Base-by-base conservation (phyloP, 2,888 invertebrate genomes). In the Brenthis daphne region DNA sequence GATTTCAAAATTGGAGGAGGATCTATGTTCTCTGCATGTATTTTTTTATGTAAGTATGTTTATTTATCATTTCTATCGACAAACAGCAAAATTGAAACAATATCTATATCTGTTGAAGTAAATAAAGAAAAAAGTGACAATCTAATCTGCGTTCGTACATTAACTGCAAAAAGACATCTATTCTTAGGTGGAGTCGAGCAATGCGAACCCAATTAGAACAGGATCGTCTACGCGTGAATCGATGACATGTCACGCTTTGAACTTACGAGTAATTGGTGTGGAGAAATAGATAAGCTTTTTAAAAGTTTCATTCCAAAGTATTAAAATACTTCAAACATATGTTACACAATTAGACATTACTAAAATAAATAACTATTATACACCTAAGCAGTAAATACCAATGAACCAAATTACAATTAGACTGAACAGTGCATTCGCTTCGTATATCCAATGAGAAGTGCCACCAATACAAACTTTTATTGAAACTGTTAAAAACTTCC, bases 141-240 rank as follows among this genome's bases (percentile, higher is more conserved):
- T 24, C 51, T 33, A 61, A 61, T 61, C 58, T 58, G 47, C 53
- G 56, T 43, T 29, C 53, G 60, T 60, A 54, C 55, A 47, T 51
- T 54, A 50, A 64, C 65, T 56, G 51, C 75, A 75, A 75, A 76
- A 75, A 75, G 73, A 68, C 57, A 56, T 77, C 75, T 79, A 79
- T 80, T 80, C 77, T 77, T 71, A 77, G 67, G 68, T 58, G 73
- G 75, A 65, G 72, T 71, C 81, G 80, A 82, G 82, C 53, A 82
- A 85, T 84, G 80, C 83, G 82, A 85, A 85, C 82, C 85, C 84
- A 88, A 87, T 87, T 87, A 85, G 83, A 81, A 83, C 82, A 83
- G 84, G 84, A 87, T 84, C 76, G 79, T 79, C 77, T 75, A 79
- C 80, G 85, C 87, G 86, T 82, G 83, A 88, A 88, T 85, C 82